Conservation (phyloP, 2,888 invertebrate genomes). For the Stratiomys singularior region DNA sequence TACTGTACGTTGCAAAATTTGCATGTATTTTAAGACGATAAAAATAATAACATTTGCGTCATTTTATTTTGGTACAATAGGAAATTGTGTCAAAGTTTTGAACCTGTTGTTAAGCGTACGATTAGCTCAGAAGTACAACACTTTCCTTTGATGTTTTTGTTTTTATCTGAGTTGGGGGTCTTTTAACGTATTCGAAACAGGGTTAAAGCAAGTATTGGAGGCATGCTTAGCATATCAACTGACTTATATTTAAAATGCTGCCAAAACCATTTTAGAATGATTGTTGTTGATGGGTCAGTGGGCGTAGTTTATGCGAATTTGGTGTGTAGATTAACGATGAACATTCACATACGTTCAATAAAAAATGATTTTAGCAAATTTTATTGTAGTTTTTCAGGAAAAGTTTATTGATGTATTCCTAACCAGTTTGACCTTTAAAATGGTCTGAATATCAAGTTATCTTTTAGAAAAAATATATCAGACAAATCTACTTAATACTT, state of each 20-base stretch:
- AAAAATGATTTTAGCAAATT: too few relatives aligned
- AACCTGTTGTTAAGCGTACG: background rate
- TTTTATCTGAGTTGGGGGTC: background rate
- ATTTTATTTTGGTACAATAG: background rate
- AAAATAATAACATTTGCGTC: constrained; percentile 1
- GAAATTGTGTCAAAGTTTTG: background rate
- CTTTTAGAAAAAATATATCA: too few relatives aligned
- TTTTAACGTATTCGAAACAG: background rate
- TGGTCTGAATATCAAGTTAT: too few relatives aligned
- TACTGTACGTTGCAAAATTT: background rate
- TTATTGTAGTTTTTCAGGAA: too few relatives aligned
- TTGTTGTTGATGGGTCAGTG: background rate
- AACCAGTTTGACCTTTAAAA: too few relatives aligned
- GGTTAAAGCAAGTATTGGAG: background rate
- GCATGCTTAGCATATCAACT: background rate
- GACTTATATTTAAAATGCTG: background rate
- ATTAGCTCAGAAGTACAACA: background rate
- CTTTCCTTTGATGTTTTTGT: background rate
- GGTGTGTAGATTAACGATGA: too few relatives aligned
- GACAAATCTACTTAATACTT: too few relatives aligned
- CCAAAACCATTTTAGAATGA: background rate
- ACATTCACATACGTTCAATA: too few relatives aligned
- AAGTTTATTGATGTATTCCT: too few relatives aligned
- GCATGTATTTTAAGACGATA: background rate
- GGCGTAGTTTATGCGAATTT: background rate